Evolutionary conservation across 2,888 invertebrate genomes (phyloP), one percentile per base, ranked within the genome.

Genomic region (Cryptosula pallasiana): DNA sequence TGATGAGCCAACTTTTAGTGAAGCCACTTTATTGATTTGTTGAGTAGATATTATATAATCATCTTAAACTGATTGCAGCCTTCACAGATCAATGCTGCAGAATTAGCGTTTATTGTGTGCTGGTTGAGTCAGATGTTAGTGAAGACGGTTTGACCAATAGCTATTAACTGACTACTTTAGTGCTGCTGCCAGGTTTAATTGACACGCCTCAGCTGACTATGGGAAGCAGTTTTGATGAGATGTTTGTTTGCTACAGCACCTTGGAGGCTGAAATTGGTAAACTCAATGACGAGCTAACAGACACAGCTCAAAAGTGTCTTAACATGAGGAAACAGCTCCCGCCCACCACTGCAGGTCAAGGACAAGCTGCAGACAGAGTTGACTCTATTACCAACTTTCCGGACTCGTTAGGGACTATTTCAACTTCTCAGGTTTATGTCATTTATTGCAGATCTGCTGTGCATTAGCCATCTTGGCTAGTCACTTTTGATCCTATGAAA

Each of bases 241-340:
- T n/a, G n/a, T n/a, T n/a, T n/a, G n/a, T n/a, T n/a, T n/a, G n/a
- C n/a, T 45, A 20, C 32, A 63, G 63, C 5, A 63, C 63, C 9
- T 27, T 63, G 9, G 63, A 63, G 27, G 63, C 20, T 32, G 63
- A 63, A 32, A 27, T 63, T 2, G 29, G 63, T 25, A 63, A 63
- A 32, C 63, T 63, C 9, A 63, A 63, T 32, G 63, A 63, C 32
- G 63, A 63, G 63, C 63, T 63, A 5, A 63, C 63, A 13, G 63
- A 63, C 63, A 63, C 63, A 13, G 63, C 63, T 13, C 63, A 63
- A 27, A 25, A 32, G n/a, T 63, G 63, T 32, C 63, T 63, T 16
- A 63, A 63, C 34, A 63, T 63, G 63, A 63, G 63, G n/a, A 63
- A 34, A n/a, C 27, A 63, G 3, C 34, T 63, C 5, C 63, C 63